phyloP scores from a whole-genome alignment of 2,888 invertebrate genomes.

The Monochamus alternatus region DNA sequence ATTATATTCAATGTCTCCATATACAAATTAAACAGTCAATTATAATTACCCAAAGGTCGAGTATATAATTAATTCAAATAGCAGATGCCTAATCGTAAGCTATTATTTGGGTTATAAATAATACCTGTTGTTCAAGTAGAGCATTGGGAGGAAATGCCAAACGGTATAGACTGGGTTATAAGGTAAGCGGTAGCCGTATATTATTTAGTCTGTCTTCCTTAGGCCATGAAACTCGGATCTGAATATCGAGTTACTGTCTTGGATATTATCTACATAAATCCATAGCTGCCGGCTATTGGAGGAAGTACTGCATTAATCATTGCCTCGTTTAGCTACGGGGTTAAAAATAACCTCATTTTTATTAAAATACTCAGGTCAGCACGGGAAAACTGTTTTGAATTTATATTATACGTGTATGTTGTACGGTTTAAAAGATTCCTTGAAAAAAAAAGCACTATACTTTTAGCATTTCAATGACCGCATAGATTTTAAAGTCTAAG shows the following conservation, averaged over 20 bases:
- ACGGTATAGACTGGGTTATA: constrained; percentile 26
- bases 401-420: background rate
- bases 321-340: constrained; percentile 2
- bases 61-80: constrained; percentile 22
- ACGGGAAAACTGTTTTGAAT: background rate
- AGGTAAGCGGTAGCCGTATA: constrained; percentile 25
- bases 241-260: constrained; percentile 38
- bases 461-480: no score
- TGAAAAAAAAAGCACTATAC: no score
- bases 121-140: constrained; percentile 16
- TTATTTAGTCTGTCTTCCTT: constrained; percentile 26
- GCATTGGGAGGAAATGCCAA: constrained; percentile 14
- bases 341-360: constrained; percentile 22
- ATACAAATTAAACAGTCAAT: background rate
- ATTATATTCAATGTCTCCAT: no score
- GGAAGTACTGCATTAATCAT: constrained; percentile 30
- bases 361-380: constrained; percentile 20
- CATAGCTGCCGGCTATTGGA: constrained; percentile 19
- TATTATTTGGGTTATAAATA: constrained; percentile 25
- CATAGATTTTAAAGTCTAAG: no score
- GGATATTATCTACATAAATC: constrained; percentile 33
- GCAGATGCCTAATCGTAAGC: background rate
- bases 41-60: constrained; percentile 5
- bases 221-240: constrained; percentile 17
- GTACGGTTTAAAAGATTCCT: no score